Conservation (phyloP, 2,888 invertebrate genomes). For the Leptopilina drosophilae region DNA sequence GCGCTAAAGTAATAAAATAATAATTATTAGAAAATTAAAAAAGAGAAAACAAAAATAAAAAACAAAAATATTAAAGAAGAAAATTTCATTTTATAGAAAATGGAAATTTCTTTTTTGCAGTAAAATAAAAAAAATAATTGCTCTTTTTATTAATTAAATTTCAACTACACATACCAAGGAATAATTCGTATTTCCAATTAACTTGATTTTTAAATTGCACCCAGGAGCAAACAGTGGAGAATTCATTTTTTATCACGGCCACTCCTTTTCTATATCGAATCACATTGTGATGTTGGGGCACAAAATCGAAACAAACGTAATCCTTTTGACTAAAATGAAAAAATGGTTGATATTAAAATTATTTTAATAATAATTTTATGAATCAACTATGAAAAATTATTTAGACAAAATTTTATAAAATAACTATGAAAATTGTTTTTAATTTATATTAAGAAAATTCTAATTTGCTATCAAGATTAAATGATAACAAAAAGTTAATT, state of each 20-base stretch:
- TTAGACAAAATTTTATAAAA: neutral
- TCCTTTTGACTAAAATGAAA: slow-evolving; percentile 90
- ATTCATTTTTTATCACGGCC: slow-evolving; percentile 93
- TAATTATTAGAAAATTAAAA: neutral
- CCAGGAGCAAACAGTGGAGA: slow-evolving; percentile 96
- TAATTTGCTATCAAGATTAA: too few relatives aligned
- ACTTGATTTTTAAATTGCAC: slow-evolving; percentile 91
- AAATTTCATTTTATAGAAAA: too few relatives aligned
- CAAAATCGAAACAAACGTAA: slow-evolving; percentile 97
- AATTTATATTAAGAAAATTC: too few relatives aligned
- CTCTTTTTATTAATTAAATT: neutral
- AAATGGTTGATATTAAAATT: neutral
- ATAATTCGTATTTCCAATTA: slow-evolving; percentile 92
- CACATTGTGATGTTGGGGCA: slow-evolving; percentile 96
- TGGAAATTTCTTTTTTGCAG: neutral
- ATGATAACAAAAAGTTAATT: too few relatives aligned
- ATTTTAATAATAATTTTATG: slow-evolving; percentile 1
- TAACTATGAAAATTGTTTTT: neutral
- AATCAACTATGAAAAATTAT: neutral
- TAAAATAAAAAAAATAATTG: neutral
- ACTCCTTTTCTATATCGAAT: slow-evolving; percentile 93
- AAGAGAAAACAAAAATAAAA: too few relatives aligned
- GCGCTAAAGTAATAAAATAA: slow-evolving; percentile 78
- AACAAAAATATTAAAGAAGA: too few relatives aligned
- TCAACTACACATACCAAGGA: slow-evolving; percentile 78